Conservation (phyloP, 2,113 vertebrate genomes). For the Arothron firmamentum region DNA sequence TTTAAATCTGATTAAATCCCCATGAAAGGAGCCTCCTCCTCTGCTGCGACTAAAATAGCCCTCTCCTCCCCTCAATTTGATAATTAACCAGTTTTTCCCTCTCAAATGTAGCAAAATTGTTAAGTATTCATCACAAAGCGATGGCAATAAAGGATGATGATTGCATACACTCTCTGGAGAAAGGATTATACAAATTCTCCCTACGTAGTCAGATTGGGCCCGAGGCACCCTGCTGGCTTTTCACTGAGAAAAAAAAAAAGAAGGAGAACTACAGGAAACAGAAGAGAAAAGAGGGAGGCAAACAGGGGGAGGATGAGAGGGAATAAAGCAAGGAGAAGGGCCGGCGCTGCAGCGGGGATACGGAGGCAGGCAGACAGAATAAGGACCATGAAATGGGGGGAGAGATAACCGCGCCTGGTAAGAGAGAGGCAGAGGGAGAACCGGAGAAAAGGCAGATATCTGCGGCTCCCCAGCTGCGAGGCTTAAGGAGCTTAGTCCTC, state of each 20-base stretch:
- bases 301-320: conserved; percentile 35
- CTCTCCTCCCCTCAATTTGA: conserved; percentile 28
- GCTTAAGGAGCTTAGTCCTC: conserved; percentile 66
- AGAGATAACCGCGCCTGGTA: conserved; percentile 39
- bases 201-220: conserved; percentile 22
- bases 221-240: conserved; percentile 33
- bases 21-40: conserved; percentile 35
- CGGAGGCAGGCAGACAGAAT: conserved; percentile 36
- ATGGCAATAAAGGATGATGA: conserved; percentile 26
- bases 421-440: conserved; percentile 39
- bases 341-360: conserved; percentile 23
- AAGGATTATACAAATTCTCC: conserved; percentile 47
- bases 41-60: conserved; percentile 47
- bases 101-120: conserved; percentile 42
- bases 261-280: conserved; percentile 28
- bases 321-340: conserved; percentile 24
- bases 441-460: conserved; percentile 58
- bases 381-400: conserved; percentile 51
- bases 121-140: conserved; percentile 40
- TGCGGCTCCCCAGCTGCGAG: conserved; percentile 60
- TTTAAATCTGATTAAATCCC: conserved; percentile 30
- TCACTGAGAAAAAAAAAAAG: conserved; percentile 24
- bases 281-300: conserved; percentile 12
- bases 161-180: conserved; percentile 33
- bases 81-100: conserved; percentile 39